Evolutionary conservation across 2,797 vertebrate genomes (phyloP).

Genomic region (Diplodus sargus): DNA sequence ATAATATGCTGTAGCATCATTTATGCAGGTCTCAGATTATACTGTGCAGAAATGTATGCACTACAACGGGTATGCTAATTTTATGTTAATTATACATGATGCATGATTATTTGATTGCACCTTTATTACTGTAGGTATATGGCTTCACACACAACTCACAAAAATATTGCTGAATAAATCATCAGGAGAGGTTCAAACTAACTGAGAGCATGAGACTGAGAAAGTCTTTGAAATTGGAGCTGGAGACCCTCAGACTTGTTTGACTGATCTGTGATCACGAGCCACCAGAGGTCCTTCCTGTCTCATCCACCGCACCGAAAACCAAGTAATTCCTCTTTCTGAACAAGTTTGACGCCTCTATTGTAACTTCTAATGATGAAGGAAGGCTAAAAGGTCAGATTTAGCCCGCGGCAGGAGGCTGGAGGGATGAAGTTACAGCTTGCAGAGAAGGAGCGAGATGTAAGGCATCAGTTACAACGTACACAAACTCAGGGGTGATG

Average conservation of each 20-base stretch:
- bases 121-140: not conserved
- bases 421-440: conserved; percentile 59
- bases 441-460: conserved; percentile 16
- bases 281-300: conserved; percentile 28
- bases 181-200: not conserved
- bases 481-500: not conserved
- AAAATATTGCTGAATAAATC: not conserved
- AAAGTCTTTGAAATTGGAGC: conserved; percentile 32
- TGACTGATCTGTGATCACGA: conserved; percentile 40
- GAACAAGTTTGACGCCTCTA: conserved; percentile 28
- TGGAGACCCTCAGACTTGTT: not conserved
- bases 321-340: conserved; percentile 37
- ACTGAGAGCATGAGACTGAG: conserved; percentile 6
- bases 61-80: not conserved
- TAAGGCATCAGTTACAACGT: conserved; percentile 35
- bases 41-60: not conserved
- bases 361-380: conserved; percentile 36
- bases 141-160: not conserved
- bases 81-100: not conserved
- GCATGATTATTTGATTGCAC: not conserved
- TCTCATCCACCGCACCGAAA: conserved; percentile 13
- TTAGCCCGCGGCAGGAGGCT: conserved; percentile 45
- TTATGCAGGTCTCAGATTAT: conserved; percentile 1
- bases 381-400: conserved; percentile 48
- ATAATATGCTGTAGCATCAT: not conserved